Evolutionary conservation across 2,113 vertebrate species (phyloP).

Genomic region (Channa maculata): DNA sequence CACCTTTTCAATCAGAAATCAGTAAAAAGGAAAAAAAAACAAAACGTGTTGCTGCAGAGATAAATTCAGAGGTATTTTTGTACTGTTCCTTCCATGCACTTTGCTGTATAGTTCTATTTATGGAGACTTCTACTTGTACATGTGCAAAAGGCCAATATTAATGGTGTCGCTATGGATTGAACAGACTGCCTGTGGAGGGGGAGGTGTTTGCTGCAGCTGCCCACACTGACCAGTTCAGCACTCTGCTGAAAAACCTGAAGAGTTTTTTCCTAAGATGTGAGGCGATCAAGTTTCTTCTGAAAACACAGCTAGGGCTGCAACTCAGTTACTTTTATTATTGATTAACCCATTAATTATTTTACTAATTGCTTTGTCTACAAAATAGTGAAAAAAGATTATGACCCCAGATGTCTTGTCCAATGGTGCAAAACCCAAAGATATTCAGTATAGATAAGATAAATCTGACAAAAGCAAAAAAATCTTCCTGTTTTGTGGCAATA

Average conservation of each 20-base stretch:
- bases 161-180: constrained; percentile 52
- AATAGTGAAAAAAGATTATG: background rate
- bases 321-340: background rate
- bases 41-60: constrained; percentile 69
- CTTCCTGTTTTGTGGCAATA: no score
- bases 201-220: constrained; percentile 31
- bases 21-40: constrained; percentile 1
- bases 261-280: constrained; percentile 22
- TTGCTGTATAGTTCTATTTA: constrained; percentile 76
- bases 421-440: no score
- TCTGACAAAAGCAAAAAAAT: no score
- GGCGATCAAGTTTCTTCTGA: background rate
- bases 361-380: background rate
- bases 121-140: constrained; percentile 72
- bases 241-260: constrained; percentile 18
- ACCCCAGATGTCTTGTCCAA: no score
- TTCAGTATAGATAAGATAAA: no score
- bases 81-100: constrained; percentile 79
- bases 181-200: constrained; percentile 64
- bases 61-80: constrained; percentile 80
- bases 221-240: constrained; percentile 29
- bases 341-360: background rate
- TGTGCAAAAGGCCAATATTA: constrained; percentile 65
- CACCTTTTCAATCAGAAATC: constrained; percentile 73
- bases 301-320: background rate